A percentile compares a stretch with the other conserved stretches of the same genome.
Evolutionary conservation across 2,888 invertebrate species (phyloP).

Genomic region (Lampropteryx suffumata): DNA sequence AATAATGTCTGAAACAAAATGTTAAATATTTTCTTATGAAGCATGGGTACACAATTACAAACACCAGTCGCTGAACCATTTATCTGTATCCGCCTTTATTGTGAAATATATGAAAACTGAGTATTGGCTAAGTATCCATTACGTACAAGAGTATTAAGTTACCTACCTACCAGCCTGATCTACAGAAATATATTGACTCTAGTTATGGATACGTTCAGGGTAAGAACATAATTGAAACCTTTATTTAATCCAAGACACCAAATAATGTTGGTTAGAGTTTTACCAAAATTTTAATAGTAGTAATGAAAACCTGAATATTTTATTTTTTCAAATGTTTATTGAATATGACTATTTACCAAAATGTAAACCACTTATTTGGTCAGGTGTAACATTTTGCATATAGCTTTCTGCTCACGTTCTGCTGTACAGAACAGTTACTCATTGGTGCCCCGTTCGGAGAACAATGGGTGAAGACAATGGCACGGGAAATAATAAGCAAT

Average conservation of each 20-base stretch:
- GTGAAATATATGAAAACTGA: background rate
- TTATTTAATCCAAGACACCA: too few species aligned
- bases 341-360: too few species aligned
- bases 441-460: conserved; percentile 39
- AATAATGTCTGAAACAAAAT: conserved; percentile 57
- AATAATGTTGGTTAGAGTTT: too few species aligned
- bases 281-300: too few species aligned
- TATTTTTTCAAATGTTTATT: too few species aligned
- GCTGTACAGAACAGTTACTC: conserved; percentile 39
- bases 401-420: conserved; percentile 5
- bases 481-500: conserved; percentile 57
- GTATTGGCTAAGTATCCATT: background rate
- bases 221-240: background rate
- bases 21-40: too few species aligned
- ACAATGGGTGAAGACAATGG: conserved; percentile 61
- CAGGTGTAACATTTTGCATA: conserved; percentile 19
- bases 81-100: too few species aligned
- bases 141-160: background rate
- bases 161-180: background rate
- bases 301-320: too few species aligned
- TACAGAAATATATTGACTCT: background rate
- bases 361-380: too few species aligned
- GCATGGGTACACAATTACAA: too few species aligned
- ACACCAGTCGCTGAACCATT: too few species aligned
- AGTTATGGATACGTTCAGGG: background rate